These are phyloP conservation scores for Hofmannophila pseudospretella DNA, from an alignment of 2,888 invertebrate genomes.

Conservation along the genomic window DNA sequence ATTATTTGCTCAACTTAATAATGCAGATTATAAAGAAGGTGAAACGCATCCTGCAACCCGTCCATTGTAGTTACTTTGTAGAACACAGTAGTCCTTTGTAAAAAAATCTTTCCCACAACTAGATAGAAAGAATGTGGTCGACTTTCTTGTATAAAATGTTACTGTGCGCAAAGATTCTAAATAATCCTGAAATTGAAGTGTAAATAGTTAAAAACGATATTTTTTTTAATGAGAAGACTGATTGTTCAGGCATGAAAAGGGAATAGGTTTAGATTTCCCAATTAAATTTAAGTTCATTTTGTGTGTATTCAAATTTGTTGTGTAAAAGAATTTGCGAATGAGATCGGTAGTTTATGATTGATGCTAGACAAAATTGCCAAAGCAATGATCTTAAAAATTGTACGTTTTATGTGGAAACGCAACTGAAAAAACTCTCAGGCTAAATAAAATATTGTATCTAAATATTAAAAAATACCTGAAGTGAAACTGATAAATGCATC, in stretches of 20 bases:
- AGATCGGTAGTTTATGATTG: slow-evolving; percentile 22
- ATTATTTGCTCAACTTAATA: slow-evolving; percentile 46
- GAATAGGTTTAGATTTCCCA: slow-evolving; percentile 62
- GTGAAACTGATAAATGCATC: too few relatives aligned
- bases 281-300: slow-evolving; percentile 60
- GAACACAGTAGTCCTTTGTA: slow-evolving; percentile 30
- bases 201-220: slow-evolving; percentile 58
- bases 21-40: slow-evolving; percentile 23
- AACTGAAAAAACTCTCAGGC: too few relatives aligned
- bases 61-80: slow-evolving; percentile 48
- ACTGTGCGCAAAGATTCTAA: slow-evolving; percentile 33
- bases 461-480: too few relatives aligned
- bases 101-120: slow-evolving; percentile 10
- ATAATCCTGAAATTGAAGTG: slow-evolving; percentile 30
- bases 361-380: slow-evolving; percentile 32
- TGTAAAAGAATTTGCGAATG: slow-evolving; percentile 36
- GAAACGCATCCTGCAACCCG: slow-evolving; percentile 40
- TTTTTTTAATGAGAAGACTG: slow-evolving; percentile 76
- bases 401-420: too few relatives aligned
- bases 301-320: slow-evolving; percentile 45
- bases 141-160: slow-evolving; percentile 37
- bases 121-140: background rate
- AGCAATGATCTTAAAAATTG: slow-evolving; percentile 27
- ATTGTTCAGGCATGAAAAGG: slow-evolving; percentile 68
- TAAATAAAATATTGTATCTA: too few relatives aligned